phyloP scores from a whole-genome alignment of 2,888 invertebrate species.

The Corbicula japonica region DNA sequence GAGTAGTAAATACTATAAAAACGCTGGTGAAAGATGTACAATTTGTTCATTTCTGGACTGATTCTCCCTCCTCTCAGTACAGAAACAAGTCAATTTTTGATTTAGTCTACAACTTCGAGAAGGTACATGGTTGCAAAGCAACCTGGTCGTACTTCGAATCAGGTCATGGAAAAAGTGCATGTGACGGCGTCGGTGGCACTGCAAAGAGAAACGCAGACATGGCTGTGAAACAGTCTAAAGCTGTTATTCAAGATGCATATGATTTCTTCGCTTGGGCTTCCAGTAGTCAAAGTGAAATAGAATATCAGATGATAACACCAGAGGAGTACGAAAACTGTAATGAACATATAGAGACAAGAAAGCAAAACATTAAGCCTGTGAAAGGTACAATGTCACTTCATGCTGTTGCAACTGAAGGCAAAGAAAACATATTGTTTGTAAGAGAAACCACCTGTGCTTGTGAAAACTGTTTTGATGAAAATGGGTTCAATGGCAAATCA shows the following conservation, averaged over 20 bases:
- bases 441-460: constrained; percentile 9
- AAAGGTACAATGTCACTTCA: constrained; percentile 12
- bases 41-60: too few species aligned
- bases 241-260: constrained; percentile 10
- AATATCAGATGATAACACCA: constrained; percentile 21
- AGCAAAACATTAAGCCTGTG: background rate
- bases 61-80: constrained; percentile 3
- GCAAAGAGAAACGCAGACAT: constrained; percentile 8
- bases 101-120: background rate
- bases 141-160: constrained; percentile 2
- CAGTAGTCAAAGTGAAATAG: background rate
- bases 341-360: constrained; percentile 1
- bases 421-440: background rate
- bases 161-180: constrained; percentile 11
- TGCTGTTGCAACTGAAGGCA: constrained; percentile 11
- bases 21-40: too few species aligned
- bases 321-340: background rate
- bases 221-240: constrained; percentile 20
- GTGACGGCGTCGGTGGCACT: constrained; percentile 10
- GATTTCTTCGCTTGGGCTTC: background rate
- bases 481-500: constrained; percentile 5
- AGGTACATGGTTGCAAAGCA: constrained; percentile 4
- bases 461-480: constrained; percentile 5
- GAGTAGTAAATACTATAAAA: too few species aligned
- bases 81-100: constrained; percentile 11